Evolutionary conservation across 2,888 invertebrate species (phyloP), one percentile per base, ranked within the genome.

Genomic region (Mythimna pallens): DNA sequence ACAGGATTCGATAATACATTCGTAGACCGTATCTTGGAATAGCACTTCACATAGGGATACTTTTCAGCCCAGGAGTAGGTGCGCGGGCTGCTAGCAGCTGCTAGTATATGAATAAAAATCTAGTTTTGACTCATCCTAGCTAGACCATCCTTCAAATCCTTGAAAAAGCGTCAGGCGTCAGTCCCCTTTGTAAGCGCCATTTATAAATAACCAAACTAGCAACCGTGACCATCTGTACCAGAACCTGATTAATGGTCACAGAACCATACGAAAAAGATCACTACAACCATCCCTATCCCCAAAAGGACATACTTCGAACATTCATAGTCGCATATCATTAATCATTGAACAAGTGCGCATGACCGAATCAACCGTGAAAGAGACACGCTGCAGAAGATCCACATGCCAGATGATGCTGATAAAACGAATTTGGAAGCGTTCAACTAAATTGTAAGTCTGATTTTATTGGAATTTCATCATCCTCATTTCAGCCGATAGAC

Each of bases 291-390:
- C 66, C 40, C 73, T 34, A 66, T 14, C 36, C n/a, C 62, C n/a
- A 68, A 76, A 70, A 80, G 78, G 57, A 77, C 50, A 50, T 25
- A 52, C 59, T 59, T 64, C 65, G 61, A 65, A 76, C 3, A 30
- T 30, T 30, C 30, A 66, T 61, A 61, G 81, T 65, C 52, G 30
- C 30, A 17, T 36, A 66, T 54, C 73, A 73, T 81, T 81, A 70
- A 81, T 80, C 81, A 73, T 81, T 78, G 47, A 65, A 59, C 58
- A 73, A 77, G 81, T 69, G 72, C 58, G 55, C 69, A 57, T 67
- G 73, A 50, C 9, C 52, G 14, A 34, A 63, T n/a, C 9, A 2
- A 14, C 14, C 50, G 69, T 3, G 0, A 20, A 30, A 1, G 0
- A 70, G 22, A 8, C 9, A 22, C 2, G 5, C 0, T 2, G 0